Percentiles rank a stretch among this genome's conserved stretches.
Evolutionary conservation across 2,113 vertebrate genomes (phyloP).

Genomic region (Phaethon lepturus): DNA sequence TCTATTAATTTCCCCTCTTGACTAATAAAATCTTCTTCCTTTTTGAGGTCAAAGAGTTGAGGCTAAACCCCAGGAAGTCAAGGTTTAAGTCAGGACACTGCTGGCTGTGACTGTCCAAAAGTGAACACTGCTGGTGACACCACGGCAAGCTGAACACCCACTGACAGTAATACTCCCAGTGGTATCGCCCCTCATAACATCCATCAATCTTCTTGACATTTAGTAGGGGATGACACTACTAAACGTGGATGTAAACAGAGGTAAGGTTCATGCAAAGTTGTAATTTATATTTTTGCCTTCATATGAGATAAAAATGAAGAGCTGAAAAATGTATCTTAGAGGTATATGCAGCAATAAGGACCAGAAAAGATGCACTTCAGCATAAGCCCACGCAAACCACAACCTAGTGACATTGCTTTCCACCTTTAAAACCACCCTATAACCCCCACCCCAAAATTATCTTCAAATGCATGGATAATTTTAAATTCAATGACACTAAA

Average conservation of each 20-base stretch:
- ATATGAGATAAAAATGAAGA: conserved; percentile 30
- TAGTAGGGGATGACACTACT: background rate
- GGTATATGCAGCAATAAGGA: background rate
- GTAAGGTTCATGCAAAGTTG: background rate
- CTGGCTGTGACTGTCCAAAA: background rate
- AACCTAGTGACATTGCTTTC: background rate
- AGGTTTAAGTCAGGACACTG: background rate
- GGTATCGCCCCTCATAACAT: accelerated
- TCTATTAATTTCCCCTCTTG: background rate
- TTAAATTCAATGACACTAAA: background rate
- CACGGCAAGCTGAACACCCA: background rate
- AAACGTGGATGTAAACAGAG: background rate
- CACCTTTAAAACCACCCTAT: background rate
- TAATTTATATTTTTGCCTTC: background rate
- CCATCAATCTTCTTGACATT: background rate
- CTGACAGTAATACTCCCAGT: background rate
- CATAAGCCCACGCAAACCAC: background rate
- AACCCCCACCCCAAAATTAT: background rate
- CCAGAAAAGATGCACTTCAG: background rate
- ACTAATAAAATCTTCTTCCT: background rate
- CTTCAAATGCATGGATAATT: background rate
- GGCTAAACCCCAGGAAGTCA: background rate
- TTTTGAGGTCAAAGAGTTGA: background rate
- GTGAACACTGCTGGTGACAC: background rate
- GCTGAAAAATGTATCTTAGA: background rate